phyloP scores from a whole-genome alignment of 1,140 invertebrate genomes.

The Drosophila chauvacae region DNA sequence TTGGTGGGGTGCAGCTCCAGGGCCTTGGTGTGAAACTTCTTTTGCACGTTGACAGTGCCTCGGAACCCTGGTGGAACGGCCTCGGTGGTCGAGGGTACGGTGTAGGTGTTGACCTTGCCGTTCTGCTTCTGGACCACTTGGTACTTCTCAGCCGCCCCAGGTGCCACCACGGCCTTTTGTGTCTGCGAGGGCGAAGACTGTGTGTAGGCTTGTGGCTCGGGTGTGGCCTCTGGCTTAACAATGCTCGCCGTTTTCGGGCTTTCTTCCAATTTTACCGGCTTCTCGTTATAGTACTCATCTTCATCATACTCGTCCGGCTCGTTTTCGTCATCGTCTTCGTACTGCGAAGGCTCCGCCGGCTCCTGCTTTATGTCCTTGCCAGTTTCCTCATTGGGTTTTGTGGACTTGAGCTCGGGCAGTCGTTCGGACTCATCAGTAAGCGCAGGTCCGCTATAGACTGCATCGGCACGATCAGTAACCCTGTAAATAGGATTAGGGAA shows the following conservation, averaged over 20 bases:
- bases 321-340: conserved; percentile 85
- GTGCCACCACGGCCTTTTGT: conserved; percentile 84
- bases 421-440: conserved; percentile 70
- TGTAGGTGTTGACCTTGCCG: conserved; percentile 62
- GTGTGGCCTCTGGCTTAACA: conserved; percentile 21
- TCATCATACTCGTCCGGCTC: conserved; percentile 86
- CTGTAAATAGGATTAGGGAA: conserved; percentile 25
- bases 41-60: conserved; percentile 82
- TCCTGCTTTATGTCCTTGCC: conserved; percentile 45
- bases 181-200: conserved; percentile 73
- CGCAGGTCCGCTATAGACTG: conserved; percentile 71
- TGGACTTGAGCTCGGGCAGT: conserved; percentile 74
- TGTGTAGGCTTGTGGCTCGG: conserved; percentile 53
- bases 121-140: conserved; percentile 80
- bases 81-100: conserved; percentile 66
- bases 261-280: conserved; percentile 70
- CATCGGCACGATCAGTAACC: conserved; percentile 77
- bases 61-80: conserved; percentile 77
- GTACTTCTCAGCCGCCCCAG: conserved; percentile 60
- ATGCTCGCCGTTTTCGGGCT: conserved; percentile 35
- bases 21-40: conserved; percentile 81
- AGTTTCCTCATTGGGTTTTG: conserved; percentile 62
- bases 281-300: conserved; percentile 78
- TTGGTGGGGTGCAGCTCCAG: conserved; percentile 63
- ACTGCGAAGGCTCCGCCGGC: conserved; percentile 25